These are phyloP conservation scores for Pinctada fucata DNA, from an alignment of 2,888 invertebrate genomes.

Conservation along the genomic window DNA sequence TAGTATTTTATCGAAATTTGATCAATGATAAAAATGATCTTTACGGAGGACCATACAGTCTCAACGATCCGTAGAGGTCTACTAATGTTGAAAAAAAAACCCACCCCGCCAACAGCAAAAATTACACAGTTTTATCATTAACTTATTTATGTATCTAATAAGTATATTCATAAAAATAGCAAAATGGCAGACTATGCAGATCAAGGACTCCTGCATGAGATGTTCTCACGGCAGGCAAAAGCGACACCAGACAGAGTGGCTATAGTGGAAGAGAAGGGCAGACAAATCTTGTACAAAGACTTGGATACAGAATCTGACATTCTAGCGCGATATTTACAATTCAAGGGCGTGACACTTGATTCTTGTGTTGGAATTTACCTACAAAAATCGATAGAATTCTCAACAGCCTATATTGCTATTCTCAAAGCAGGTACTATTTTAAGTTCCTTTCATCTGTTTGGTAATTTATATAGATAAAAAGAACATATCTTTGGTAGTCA, in stretches of 20 bases:
- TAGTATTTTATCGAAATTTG: no score
- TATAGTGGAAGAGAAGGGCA: slow-evolving; percentile 59
- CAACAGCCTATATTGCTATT: slow-evolving; percentile 75
- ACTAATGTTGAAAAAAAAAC: no score
- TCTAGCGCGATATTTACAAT: slow-evolving; percentile 65
- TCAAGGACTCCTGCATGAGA: slow-evolving; percentile 71
- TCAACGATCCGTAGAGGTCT: no score
- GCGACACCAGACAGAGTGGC: slow-evolving; percentile 67
- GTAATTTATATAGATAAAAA: no score
- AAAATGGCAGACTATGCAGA: slow-evolving; percentile 62
- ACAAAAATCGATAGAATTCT: slow-evolving; percentile 74
- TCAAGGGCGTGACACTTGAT: slow-evolving; percentile 69
- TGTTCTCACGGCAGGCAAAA: slow-evolving; percentile 68
- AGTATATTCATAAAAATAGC: no score
- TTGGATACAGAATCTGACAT: slow-evolving; percentile 69
- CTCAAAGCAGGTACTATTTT: slow-evolving; percentile 74
- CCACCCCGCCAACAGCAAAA: no score
- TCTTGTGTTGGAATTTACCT: slow-evolving; percentile 75
- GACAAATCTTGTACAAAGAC: slow-evolving; percentile 64
- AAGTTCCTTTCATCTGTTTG: no score
- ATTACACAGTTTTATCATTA: no score
- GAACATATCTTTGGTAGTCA: no score
- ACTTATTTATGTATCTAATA: no score
- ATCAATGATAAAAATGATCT: no score
- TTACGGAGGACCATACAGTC: no score